phyloP scores from a whole-genome alignment of 2,888 invertebrate species.

The Leptopilina myrica region DNA sequence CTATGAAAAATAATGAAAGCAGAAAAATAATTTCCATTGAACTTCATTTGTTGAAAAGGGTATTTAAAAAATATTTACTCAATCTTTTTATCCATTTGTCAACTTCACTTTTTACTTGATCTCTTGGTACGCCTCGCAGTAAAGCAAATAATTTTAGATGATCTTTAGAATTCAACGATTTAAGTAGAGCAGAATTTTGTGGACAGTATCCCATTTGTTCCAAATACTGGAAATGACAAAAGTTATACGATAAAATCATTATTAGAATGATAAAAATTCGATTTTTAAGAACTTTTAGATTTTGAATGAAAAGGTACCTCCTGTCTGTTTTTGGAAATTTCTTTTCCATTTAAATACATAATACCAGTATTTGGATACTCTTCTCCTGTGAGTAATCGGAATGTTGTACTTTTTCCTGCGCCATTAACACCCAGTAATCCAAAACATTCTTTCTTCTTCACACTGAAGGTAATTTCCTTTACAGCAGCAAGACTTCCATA shows the following conservation, averaged over 20 bases:
- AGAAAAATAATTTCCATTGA: too few species aligned
- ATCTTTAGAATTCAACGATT: slow-evolving; percentile 86
- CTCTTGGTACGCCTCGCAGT: slow-evolving; percentile 82
- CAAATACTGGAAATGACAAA: slow-evolving; percentile 80
- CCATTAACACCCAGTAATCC: slow-evolving; percentile 91
- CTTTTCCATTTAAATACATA: slow-evolving; percentile 66
- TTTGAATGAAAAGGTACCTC: slow-evolving; percentile 53
- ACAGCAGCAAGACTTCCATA: slow-evolving; percentile 88
- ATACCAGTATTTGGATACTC: slow-evolving; percentile 76
- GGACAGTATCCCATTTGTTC: slow-evolving; percentile 92
- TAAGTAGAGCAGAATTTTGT: slow-evolving; percentile 89
- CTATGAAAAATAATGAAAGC: too few species aligned
- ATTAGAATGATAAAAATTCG: too few species aligned
- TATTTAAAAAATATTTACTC: slow-evolving; percentile 71
- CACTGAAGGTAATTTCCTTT: slow-evolving; percentile 84
- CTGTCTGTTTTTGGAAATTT: slow-evolving; percentile 58
- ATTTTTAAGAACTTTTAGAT: background rate
- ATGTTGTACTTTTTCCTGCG: slow-evolving; percentile 92
- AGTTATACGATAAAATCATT: too few species aligned
- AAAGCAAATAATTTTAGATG: slow-evolving; percentile 85
- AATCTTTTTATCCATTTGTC: slow-evolving; percentile 80
- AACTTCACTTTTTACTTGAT: slow-evolving; percentile 77
- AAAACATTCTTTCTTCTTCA: slow-evolving; percentile 87
- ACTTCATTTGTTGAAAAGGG: too few species aligned
- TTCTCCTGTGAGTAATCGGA: slow-evolving; percentile 94